These are phyloP conservation scores for Yponomeuta plumbellus DNA, from an alignment of 2,888 invertebrate genomes.

Conservation along the genomic window DNA sequence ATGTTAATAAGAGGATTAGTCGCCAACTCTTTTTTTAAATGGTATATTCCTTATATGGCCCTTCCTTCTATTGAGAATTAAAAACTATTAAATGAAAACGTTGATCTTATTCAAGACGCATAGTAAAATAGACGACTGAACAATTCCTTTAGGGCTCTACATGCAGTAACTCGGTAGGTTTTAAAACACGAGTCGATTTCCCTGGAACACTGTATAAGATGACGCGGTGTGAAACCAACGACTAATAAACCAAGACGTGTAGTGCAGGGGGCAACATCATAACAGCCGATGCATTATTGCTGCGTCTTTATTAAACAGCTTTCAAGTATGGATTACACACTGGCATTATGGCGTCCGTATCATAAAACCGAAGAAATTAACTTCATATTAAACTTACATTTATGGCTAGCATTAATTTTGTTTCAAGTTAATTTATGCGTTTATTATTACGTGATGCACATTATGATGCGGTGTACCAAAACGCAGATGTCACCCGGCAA, in stretches of 20 bases:
- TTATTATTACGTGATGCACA: slow-evolving; percentile 5
- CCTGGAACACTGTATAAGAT: slow-evolving; percentile 70
- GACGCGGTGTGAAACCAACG: slow-evolving; percentile 48
- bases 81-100: background rate
- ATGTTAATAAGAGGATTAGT: background rate
- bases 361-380: slow-evolving; percentile 8
- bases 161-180: background rate
- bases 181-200: background rate
- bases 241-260: slow-evolving; percentile 43
- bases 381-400: slow-evolving; percentile 4
- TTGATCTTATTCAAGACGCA: background rate
- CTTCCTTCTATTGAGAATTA: background rate
- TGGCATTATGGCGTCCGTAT: background rate
- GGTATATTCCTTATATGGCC: background rate
- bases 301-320: slow-evolving; percentile 6
- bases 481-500: slow-evolving; percentile 36
- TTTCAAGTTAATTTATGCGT: background rate
- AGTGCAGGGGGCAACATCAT: slow-evolving; percentile 37
- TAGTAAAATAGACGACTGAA: background rate
- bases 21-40: background rate
- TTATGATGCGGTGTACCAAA: slow-evolving; percentile 4
- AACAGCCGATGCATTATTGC: background rate
- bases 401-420: slow-evolving; percentile 5
- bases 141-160: background rate
- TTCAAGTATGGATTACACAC: slow-evolving; percentile 9